Base-by-base conservation (phyloP, 2,113 vertebrate genomes). In the Rhinoderma darwinii region DNA sequence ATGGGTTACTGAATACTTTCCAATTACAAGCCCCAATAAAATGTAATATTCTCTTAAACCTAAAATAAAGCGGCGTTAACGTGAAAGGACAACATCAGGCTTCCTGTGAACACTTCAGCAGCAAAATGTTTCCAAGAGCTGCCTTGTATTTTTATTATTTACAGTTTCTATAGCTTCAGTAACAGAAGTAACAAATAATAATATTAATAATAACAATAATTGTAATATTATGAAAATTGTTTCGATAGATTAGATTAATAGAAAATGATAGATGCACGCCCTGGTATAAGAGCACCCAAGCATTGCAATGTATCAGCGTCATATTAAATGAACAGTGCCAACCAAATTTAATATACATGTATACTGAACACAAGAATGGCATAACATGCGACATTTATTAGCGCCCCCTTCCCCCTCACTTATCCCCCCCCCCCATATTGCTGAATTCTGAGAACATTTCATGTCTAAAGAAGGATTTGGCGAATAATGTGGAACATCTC, bases 21-120 rank as follows among this genome's bases (percentile, higher is more conserved):
- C 66, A 51, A 32, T 70, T 43, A 68, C 37, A 43, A 82, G 39
- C 25, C 59, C 41, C n/a, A 30, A 82, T 47, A 82, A 81, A 66
- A 27, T 44, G 41, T 10, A 61, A 25, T 17, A 66, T 39, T 81
- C 35, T 37, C 54, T 63, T 41, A 43, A 61, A 81, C 17, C 54
- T 82, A 39, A 59, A 15, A 3, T 81, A 59, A 56, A 37, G 77
- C 20, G 32, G 27, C 25, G 27, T 82, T 30, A 15, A 44, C 27
- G 17, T 30, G n/a, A 51, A 20, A 27, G 25, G 25, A 30, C 4
- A 22, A 30, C 47, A 54, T 22, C 44, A 78, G 47, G 11, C 73
- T n/a, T n/a, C 22, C 6, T n/a, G n/a, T n/a, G 32, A 44, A 43
- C 43, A 15, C 0, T 39, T 22, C 61, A 44, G 22, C 73, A 22